Evolutionary conservation across 2,888 invertebrate genomes (phyloP).

Genomic region (Rotaria magnacalcarata): DNA sequence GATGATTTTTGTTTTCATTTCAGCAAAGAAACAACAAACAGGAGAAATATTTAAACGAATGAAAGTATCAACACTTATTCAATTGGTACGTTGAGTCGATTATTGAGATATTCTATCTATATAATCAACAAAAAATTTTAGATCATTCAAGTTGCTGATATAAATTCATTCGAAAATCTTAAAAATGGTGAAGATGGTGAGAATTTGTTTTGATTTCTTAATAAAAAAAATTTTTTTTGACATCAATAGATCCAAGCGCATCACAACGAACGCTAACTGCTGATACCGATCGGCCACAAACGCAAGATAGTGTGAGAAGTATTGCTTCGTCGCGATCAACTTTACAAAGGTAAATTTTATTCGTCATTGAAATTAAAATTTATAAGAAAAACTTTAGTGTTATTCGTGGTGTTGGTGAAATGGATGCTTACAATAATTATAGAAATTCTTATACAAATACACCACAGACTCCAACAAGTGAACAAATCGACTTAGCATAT

Average conservation of each 20-base stretch:
- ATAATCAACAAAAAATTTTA: not conserved
- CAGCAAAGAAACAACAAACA: conserved; percentile 48
- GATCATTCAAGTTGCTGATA: conserved; percentile 38
- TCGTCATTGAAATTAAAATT: not conserved
- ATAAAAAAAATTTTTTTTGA: not conserved
- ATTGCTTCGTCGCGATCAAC: conserved; percentile 35
- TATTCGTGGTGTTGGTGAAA: conserved; percentile 55
- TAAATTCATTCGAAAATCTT: conserved; percentile 30
- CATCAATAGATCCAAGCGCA: not conserved
- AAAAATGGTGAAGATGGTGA: not conserved
- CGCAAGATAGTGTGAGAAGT: not conserved
- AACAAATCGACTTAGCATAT: conserved; percentile 38
- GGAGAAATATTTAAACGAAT: conserved; percentile 60
- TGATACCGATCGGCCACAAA: not conserved
- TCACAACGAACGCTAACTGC: not conserved
- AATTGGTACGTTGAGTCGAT: conserved; percentile 52
- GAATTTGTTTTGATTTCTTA: too few species aligned
- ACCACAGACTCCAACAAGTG: conserved; percentile 13
- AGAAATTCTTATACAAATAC: conserved; percentile 44
- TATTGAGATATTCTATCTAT: not conserved
- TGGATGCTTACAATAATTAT: conserved; percentile 51
- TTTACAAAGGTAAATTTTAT: conserved; percentile 18
- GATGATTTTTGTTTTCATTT: not conserved
- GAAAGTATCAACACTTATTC: conserved; percentile 59
- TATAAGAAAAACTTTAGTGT: conserved; percentile 38